Base-by-base conservation (phyloP, 2,797 vertebrate species). In the Sebastolobus altivelis region DNA sequence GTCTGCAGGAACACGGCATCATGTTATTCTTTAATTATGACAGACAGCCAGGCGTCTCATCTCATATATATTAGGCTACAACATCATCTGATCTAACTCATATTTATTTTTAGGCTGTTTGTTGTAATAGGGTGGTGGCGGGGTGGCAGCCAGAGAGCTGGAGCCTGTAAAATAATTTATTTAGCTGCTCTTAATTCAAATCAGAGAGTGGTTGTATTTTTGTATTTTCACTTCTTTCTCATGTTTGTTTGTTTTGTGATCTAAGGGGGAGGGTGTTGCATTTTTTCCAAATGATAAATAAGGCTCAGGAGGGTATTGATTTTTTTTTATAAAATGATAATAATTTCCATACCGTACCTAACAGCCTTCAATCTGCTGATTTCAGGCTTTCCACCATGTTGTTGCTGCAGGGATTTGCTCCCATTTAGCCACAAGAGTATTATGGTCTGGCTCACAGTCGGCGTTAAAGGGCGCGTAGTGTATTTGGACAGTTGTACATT, bases 1-100 rank as follows among this genome's bases (percentile, higher is more conserved):
- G 35, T 27, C 31, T 13, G 16, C 8, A 11, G 63, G 38, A 46
- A 31, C n/a, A 49, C 9, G 22, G 74, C 65, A 73, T 70, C 10
- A 33, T n/a, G 27, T 68, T 40, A 68, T 65, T 38, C 52, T 72
- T 43, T 75, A 33, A 82, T 77, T 77, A 35, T 69, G 54, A 46
- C 20, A 27, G 54, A 22, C 62, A 76, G 29, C 43, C 59, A 63
- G 58, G 68, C 40, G 29, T 58, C 27, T 38, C 22, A 49, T 58
- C 20, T 76, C 37, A 63, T 18, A 40, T 14, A 20, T 22, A 49
- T 11, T 13, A 33, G 38, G 16, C 5, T 49, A 38, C 8, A 35
- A 38, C 33, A 29, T 27, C 14, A 46, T 65, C 43, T 66, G 65
- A 66, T 20, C 65, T 31, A 20, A 31, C 46, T 29, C 16, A 25